Evolutionary conservation across 2,797 vertebrate genomes (phyloP), one percentile per base, ranked within the genome.

Genomic region (Danio kyathit): DNA sequence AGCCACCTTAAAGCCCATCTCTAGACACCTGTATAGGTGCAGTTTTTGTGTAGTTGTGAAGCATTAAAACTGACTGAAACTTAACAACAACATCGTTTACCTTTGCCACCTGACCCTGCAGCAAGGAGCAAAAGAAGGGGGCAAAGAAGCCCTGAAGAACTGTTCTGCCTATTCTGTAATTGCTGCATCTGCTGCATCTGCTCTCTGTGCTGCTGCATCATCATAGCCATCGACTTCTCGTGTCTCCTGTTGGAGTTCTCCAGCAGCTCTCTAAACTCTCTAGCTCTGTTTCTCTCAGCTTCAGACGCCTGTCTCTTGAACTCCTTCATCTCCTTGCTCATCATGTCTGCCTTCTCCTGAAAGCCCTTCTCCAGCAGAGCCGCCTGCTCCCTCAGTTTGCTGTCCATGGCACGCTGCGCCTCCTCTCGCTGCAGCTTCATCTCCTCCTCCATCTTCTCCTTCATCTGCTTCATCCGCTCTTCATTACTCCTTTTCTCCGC

Each of bases 381-480:
- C 12, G 74, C 76, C 75, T 89, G 87, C 48, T 90, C 89, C 8
- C 21, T 38, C 19, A 90, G 48, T 77, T 88, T 90, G n/a, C 81
- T 59, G 4, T 87, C 63, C 69, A 90, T 4, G 0, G 85, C 86
- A 44, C 51, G 72, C 19, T 83, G 65, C 2, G 7, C 56, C 19
- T 74, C 72, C 44, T 74, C 72, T 48, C 6, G 60, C 19, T 61
- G 72, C 13, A 1, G 46, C 38, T 21, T 43, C 43, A 66, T 19
- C 78, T 89, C 87, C 14, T 82, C 72, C 41, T 80, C 71, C 74
- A 82, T 61, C 67, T 86, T 89, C 40, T 1, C 38, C 63, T 66
- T 38, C 80, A 87, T 74, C 71, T 69, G 79, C 52, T n/a, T 75
- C n/a, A 69, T 6, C 9, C 29, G 63, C 64, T 87, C 82, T 43